Evolutionary conservation across 2,113 vertebrate species (phyloP).

Genomic region (Baryphthengus martii): DNA sequence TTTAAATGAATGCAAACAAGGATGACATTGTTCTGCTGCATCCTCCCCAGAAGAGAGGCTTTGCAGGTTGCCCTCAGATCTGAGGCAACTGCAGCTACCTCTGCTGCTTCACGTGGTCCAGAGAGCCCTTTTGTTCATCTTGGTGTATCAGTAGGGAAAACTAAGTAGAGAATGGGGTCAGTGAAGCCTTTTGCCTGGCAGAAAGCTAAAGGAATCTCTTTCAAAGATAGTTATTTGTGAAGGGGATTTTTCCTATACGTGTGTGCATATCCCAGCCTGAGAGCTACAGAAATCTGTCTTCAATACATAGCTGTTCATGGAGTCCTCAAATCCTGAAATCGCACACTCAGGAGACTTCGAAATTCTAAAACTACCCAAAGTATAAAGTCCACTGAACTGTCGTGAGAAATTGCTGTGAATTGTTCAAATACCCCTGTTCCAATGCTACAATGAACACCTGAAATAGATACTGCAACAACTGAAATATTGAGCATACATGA

Average conservation of each 20-base stretch:
- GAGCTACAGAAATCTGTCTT: background rate
- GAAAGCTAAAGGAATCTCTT: background rate
- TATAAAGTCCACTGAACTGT: background rate
- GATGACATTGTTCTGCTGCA: conserved; percentile 1
- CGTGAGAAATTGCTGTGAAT: background rate
- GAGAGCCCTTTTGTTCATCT: background rate
- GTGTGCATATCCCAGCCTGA: background rate
- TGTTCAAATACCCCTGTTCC: background rate
- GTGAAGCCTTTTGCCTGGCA: background rate
- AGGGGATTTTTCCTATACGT: background rate
- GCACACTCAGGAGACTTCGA: background rate
- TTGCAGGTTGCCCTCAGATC: background rate
- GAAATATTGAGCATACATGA: background rate
- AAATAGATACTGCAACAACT: background rate
- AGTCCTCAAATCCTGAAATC: background rate
- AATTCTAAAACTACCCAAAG: background rate
- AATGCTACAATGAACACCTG: background rate
- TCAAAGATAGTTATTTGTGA: background rate
- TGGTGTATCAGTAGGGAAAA: background rate
- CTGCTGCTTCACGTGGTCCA: rapidly evolving
- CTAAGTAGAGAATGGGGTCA: background rate
- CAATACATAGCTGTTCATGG: background rate
- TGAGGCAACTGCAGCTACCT: background rate
- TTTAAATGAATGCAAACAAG: conserved; percentile 7
- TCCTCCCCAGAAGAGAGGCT: background rate